Evolutionary conservation across 2,888 invertebrate genomes (phyloP).

Genomic region (Sinotaia quadrata): DNA sequence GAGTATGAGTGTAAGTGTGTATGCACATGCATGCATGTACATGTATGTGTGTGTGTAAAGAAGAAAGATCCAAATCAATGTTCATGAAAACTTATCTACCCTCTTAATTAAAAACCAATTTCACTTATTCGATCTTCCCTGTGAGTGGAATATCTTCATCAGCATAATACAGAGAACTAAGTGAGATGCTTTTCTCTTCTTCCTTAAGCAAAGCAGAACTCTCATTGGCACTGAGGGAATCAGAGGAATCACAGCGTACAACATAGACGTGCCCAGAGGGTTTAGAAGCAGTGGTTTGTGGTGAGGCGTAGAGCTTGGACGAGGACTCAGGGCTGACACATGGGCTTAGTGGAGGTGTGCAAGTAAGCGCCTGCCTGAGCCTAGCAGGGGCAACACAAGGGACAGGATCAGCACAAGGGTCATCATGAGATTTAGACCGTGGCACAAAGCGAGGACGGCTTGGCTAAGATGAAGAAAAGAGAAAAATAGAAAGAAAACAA

Average conservation of each 20-base stretch:
- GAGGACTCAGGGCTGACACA: constrained; percentile 69
- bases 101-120: too few species aligned
- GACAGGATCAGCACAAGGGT: constrained; percentile 56
- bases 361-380: constrained; percentile 3
- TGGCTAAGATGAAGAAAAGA: constrained; percentile 21
- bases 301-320: constrained; percentile 22
- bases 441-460: constrained; percentile 65
- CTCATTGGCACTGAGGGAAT: constrained; percentile 75
- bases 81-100: too few species aligned
- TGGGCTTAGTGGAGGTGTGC: constrained; percentile 68
- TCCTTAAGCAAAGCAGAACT: constrained; percentile 72
- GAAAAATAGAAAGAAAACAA: constrained; percentile 12
- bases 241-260: constrained; percentile 68
- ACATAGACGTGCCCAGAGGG: constrained; percentile 62
- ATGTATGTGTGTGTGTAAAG: constrained; percentile 3
- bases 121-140: constrained; percentile 12
- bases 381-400: constrained; percentile 39
- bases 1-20: neutral
- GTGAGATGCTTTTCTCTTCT: constrained; percentile 60
- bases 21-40: neutral
- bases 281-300: neutral
- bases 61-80: too few species aligned
- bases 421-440: constrained; percentile 70
- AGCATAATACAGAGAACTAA: constrained; percentile 62
- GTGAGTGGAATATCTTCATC: constrained; percentile 40